phyloP scores from a whole-genome alignment of 1,140 invertebrate species.

The Conus betulinus region DNA sequence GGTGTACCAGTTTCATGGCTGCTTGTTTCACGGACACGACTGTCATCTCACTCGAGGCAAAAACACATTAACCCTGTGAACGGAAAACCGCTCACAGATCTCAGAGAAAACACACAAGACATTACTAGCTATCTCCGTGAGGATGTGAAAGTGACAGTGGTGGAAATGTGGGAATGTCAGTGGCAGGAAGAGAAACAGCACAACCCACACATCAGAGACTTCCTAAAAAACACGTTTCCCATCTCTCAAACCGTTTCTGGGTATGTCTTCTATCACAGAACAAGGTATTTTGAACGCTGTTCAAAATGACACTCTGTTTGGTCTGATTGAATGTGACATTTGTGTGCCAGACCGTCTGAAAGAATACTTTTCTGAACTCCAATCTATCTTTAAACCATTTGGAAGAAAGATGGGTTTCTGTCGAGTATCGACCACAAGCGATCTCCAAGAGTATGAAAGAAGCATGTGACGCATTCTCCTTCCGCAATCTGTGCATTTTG shows the following conservation, averaged over 20 bases:
- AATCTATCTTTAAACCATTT: neutral
- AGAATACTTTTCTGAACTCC: neutral
- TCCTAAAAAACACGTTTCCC: neutral
- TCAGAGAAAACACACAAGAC: neutral
- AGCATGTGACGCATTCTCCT: too few species aligned
- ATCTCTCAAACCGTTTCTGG: neutral
- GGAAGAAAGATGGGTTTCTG: too few species aligned
- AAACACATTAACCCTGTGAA: neutral
- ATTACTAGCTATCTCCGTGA: neutral
- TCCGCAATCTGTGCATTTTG: too few species aligned
- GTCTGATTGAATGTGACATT: neutral
- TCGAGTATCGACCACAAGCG: too few species aligned
- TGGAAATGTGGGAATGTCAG: neutral
- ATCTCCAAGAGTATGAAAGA: too few species aligned
- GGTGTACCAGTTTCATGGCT: conserved; percentile 21
- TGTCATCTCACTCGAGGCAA: neutral
- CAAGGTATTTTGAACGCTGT: neutral
- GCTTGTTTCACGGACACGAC: conserved; percentile 20
- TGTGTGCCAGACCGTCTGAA: neutral
- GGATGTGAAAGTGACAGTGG: neutral
- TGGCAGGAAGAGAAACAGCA: neutral
- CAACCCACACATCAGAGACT: neutral
- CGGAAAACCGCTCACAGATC: conserved; percentile 2
- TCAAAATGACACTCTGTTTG: neutral
- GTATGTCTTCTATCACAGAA: neutral